Percentiles rank a stretch among this genome's conserved stretches.
phyloP scores from a whole-genome alignment of 2,888 invertebrate genomes.

The Dryomyza anilis region DNA sequence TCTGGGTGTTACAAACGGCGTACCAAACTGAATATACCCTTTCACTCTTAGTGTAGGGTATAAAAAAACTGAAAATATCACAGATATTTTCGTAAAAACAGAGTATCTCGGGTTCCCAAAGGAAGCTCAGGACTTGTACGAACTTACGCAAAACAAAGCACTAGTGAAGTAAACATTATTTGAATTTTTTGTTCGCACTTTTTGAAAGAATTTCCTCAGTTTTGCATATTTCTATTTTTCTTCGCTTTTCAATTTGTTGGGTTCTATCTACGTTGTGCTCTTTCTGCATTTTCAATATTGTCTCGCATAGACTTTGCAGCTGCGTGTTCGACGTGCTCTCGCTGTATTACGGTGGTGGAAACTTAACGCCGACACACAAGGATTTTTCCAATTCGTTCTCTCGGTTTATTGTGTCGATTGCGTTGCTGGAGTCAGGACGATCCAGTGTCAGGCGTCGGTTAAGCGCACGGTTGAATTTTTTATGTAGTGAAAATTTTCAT shows the following conservation, averaged over 20 bases:
- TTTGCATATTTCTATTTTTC: constrained; percentile 3
- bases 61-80: constrained; percentile 51
- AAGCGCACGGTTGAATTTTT: constrained; percentile 28
- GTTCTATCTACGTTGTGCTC: background rate
- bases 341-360: constrained; percentile 34
- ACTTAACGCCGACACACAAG: constrained; percentile 37
- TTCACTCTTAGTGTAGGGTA: no score
- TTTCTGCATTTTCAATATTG: background rate
- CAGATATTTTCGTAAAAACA: constrained; percentile 36
- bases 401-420: constrained; percentile 58
- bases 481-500: constrained; percentile 22
- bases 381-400: constrained; percentile 48
- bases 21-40: no score
- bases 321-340: background rate
- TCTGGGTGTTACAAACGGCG: no score
- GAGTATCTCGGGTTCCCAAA: constrained; percentile 33
- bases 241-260: background rate
- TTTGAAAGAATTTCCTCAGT: no score
- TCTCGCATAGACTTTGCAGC: constrained; percentile 8
- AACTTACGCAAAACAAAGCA: constrained; percentile 5
- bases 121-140: constrained; percentile 37
- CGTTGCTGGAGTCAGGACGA: constrained; percentile 61
- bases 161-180: constrained; percentile 13
- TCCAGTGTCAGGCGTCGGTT: constrained; percentile 36
- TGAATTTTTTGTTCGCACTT: no score